Base-by-base conservation (phyloP, 2,113 vertebrate species). In the Crotalus horridus region DNA sequence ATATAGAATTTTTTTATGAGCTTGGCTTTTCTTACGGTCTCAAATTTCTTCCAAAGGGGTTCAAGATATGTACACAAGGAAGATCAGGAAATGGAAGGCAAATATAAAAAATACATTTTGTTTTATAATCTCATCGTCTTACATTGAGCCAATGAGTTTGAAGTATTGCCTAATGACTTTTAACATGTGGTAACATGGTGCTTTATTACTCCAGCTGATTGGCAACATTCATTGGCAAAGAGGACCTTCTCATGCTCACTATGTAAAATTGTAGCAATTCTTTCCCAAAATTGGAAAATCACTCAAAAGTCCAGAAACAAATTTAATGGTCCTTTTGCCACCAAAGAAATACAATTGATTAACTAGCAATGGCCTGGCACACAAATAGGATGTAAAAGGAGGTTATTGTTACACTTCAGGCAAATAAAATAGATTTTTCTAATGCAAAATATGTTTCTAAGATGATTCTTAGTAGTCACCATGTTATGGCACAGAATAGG, bases 291-390 rank as follows among this genome's bases (percentile, higher is more conserved):
- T 48, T 90, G 88, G 88, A 90, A 90, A 64, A 39, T 90, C 55
- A 93, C 24, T 81, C 89, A 87, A 93, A 93, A 85, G 81, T 81
- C 64, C 81, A 93, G 81, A 90, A 5, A 90, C 89, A 93, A 87
- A 90, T 93, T 93, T 93, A 13, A 93, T 55, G 92, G 56, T 56
- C 92, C 74, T 87, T 93, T 93, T 93, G 89, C 89, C 55, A 87
- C 89, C 92, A 64, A n/a, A 54, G 89, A 93, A 90, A 56, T 54
- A 54, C 92, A 93, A 69, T 93, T 93, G 81, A 87, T 93, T 93
- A 93, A 51, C 48, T 90, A 86, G 89, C 92, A 64, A 56, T 87
- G 81, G 92, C 81, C 88, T 93, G 89, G 89, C 89, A 90, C 24
- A 54, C 61, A 89, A 74, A n/a, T 54, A 29, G 51, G 61, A 89